Conservation (phyloP, 2,797 vertebrate species). For the Fringilla coelebs region DNA sequence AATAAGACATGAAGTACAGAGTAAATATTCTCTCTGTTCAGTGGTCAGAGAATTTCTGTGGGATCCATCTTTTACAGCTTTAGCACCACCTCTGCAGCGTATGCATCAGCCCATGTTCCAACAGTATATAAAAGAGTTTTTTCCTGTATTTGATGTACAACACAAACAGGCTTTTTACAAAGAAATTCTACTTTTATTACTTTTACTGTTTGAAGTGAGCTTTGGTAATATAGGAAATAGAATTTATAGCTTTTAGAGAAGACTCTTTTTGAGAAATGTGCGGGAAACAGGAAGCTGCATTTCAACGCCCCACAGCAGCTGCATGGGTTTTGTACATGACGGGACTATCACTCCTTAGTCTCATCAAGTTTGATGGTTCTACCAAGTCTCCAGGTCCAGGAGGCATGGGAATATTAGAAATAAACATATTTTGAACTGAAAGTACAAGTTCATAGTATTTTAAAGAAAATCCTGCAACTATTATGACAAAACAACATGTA, state of each 20-base stretch:
- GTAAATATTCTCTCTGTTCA: constrained; percentile 11
- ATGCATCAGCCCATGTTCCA: neutral
- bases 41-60: neutral
- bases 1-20: neutral
- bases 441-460: neutral
- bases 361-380: neutral
- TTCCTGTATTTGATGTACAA: neutral
- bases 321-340: neutral
- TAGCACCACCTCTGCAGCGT: neutral
- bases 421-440: neutral
- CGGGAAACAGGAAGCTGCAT: neutral
- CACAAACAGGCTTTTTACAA: neutral
- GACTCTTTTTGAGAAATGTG: neutral
- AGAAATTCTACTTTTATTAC: neutral
- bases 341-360: neutral
- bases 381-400: neutral
- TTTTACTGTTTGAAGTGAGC: neutral
- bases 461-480: neutral
- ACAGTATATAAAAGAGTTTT: neutral
- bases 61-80: neutral
- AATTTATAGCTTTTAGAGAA: neutral
- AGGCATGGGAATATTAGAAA: neutral
- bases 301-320: neutral
- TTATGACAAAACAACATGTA: neutral
- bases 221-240: neutral